A percentile compares a stretch with the other conserved stretches of the same genome.
Evolutionary conservation across 1,140 invertebrate species (phyloP).

Genomic region (Drosophila lini): DNA sequence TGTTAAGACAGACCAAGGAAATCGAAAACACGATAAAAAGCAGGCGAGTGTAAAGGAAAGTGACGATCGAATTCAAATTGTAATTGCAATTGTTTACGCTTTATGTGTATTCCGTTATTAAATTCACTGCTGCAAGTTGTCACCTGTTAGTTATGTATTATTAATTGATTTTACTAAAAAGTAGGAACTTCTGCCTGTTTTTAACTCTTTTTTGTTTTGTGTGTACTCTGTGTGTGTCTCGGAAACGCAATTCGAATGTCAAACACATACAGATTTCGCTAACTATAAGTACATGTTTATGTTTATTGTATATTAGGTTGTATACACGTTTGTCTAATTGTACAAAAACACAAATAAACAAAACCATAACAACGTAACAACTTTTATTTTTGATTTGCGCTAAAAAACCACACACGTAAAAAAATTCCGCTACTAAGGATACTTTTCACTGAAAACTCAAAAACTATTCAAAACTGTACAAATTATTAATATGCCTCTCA

Average conservation of each 20-base stretch:
- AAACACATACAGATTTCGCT: conserved; percentile 72
- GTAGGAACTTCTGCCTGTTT: conserved; percentile 79
- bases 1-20: conserved; percentile 48
- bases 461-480: conserved; percentile 50
- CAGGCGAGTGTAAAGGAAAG: conserved; percentile 31
- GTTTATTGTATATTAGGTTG: conserved; percentile 53
- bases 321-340: conserved; percentile 36
- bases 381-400: conserved; percentile 36
- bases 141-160: conserved; percentile 44
- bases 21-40: conserved; percentile 38
- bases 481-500: conserved; percentile 42
- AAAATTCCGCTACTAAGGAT: conserved; percentile 60
- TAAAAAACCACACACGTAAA: conserved; percentile 40
- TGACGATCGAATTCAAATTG: conserved; percentile 32
- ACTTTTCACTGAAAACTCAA: conserved; percentile 49
- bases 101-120: conserved; percentile 48
- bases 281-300: conserved; percentile 61
- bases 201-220: conserved; percentile 22
- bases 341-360: conserved; percentile 50
- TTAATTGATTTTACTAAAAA: conserved; percentile 75
- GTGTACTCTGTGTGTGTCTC: conserved; percentile 35
- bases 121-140: conserved; percentile 74
- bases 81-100: conserved; percentile 12
- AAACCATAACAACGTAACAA: conserved; percentile 64
- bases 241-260: conserved; percentile 60